Percentiles rank a stretch among this genome's conserved stretches.
Conservation (phyloP, 2,797 vertebrate genomes). For the Chanos chanos region DNA sequence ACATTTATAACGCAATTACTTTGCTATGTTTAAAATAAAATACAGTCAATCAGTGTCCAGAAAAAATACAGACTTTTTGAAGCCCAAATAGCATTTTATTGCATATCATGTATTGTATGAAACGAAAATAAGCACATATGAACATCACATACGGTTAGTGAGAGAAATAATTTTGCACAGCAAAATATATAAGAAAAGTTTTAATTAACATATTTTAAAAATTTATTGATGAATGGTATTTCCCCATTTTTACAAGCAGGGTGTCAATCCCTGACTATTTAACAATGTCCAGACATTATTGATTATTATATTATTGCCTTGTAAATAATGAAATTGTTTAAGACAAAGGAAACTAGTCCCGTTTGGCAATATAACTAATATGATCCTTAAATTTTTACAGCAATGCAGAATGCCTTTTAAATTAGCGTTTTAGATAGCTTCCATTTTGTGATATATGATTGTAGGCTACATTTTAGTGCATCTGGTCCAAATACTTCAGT, state of each 20-base stretch:
- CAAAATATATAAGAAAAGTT: slow-evolving; percentile 90
- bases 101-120: slow-evolving; percentile 84
- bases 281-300: slow-evolving; percentile 90
- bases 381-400: slow-evolving; percentile 83
- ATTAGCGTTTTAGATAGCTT: slow-evolving; percentile 83
- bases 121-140: slow-evolving; percentile 95
- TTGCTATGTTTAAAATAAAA: no score
- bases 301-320: slow-evolving; percentile 92
- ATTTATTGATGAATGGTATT: slow-evolving; percentile 90
- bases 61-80: slow-evolving; percentile 69
- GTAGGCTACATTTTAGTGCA: slow-evolving; percentile 91
- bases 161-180: slow-evolving; percentile 99
- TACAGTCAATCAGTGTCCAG: slow-evolving; percentile 47
- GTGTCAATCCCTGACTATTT: slow-evolving; percentile 91
- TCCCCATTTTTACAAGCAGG: slow-evolving; percentile 90
- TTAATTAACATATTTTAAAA: slow-evolving; percentile 93
- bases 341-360: slow-evolving; percentile 82
- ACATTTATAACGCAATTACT: no score
- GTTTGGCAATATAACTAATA: slow-evolving; percentile 85
- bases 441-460: slow-evolving; percentile 79
- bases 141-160: slow-evolving; percentile 98
- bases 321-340: slow-evolving; percentile 88
- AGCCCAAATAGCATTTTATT: slow-evolving; percentile 77
- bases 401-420: slow-evolving; percentile 76
- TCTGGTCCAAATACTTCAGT: slow-evolving; percentile 86